Evolutionary conservation across 2,888 invertebrate genomes (phyloP).

Genomic region (Diarsia mendica): DNA sequence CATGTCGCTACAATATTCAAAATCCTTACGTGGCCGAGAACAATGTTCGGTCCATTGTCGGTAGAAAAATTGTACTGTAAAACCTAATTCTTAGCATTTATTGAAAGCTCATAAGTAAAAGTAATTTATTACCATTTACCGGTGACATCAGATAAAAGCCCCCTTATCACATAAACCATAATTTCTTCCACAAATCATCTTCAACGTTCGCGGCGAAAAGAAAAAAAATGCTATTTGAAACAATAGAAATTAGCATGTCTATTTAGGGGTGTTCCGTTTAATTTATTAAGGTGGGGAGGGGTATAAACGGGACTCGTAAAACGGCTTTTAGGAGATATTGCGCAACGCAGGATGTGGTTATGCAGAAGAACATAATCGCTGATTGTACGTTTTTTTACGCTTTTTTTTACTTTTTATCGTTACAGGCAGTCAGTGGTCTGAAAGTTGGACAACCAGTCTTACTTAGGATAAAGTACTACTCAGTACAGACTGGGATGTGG

Average conservation of each 20-base stretch:
- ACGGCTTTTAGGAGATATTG: constrained; percentile 71
- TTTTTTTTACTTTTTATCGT: neutral
- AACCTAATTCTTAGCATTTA: neutral
- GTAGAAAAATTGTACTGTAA: neutral
- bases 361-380: constrained; percentile 34
- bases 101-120: neutral
- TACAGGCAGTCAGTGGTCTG: neutral
- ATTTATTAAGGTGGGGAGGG: constrained; percentile 74
- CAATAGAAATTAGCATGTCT: constrained; percentile 78
- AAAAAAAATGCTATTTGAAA: constrained; percentile 65
- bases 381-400: neutral
- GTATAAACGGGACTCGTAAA: constrained; percentile 66
- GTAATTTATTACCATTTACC: constrained; percentile 13
- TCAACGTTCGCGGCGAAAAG: constrained; percentile 19
- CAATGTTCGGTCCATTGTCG: neutral
- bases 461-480: neutral
- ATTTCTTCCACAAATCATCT: constrained; percentile 45
- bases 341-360: constrained; percentile 43
- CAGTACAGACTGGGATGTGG: neutral
- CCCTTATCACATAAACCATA: constrained; percentile 30
- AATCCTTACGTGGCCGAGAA: neutral
- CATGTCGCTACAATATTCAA: neutral
- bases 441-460: neutral
- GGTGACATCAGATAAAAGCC: constrained; percentile 21
- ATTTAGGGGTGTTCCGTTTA: constrained; percentile 76